These are phyloP conservation scores for Scaptomyza flava DNA, from an alignment of 2,888 invertebrate species.

Conservation along the genomic window DNA sequence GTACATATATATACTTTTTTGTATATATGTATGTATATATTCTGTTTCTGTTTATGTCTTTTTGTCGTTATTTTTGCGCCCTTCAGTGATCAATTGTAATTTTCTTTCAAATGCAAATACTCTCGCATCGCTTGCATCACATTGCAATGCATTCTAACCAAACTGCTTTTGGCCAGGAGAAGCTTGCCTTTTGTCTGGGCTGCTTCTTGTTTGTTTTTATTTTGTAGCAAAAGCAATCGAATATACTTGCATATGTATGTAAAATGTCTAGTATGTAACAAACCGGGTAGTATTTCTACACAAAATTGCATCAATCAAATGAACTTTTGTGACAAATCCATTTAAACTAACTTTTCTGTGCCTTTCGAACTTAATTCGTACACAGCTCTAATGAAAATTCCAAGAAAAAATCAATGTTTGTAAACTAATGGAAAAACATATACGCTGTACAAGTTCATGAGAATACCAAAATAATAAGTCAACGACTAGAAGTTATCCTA, in stretches of 20 bases:
- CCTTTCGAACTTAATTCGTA: conserved; percentile 13
- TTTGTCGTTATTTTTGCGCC: conserved; percentile 41
- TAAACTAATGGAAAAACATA: background rate
- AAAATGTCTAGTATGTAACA: conserved; percentile 10
- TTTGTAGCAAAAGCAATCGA: conserved; percentile 45
- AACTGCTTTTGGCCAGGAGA: conserved; percentile 34
- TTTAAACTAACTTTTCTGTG: background rate
- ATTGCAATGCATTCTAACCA: conserved; percentile 9
- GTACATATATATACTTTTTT: background rate
- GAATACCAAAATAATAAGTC: background rate
- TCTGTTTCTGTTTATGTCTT: conserved; percentile 22
- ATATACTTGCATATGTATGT: conserved; percentile 16
- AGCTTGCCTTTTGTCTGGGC: conserved; percentile 14
- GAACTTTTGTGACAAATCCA: conserved; percentile 29
- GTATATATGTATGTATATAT: conserved; percentile 2
- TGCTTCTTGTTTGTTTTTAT: conserved; percentile 45
- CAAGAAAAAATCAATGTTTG: too few species aligned
- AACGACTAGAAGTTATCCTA: background rate
- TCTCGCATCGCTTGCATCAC: conserved; percentile 20
- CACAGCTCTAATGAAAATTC: background rate
- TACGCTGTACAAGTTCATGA: background rate
- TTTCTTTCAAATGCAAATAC: conserved; percentile 79
- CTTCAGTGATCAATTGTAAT: conserved; percentile 76
- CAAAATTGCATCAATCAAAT: conserved; percentile 67
- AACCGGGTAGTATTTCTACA: conserved; percentile 35